These are phyloP conservation scores for Cynaeus angustus DNA, from an alignment of 2,888 invertebrate species.

Conservation along the genomic window DNA sequence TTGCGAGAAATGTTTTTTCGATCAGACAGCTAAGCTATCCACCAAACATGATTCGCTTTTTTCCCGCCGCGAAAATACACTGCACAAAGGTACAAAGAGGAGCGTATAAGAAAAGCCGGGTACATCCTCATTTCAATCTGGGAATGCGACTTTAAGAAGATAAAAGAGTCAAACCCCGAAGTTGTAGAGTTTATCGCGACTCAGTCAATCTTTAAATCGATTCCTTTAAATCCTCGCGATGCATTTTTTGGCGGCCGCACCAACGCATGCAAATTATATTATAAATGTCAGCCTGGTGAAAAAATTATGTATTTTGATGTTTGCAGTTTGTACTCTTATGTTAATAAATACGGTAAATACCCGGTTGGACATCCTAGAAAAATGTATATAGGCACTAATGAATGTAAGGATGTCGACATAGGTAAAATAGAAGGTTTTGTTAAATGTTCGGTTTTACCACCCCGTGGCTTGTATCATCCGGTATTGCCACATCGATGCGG, in stretches of 20 bases:
- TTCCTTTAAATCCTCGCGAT: background rate
- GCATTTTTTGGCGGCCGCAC: background rate
- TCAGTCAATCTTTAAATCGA: no score
- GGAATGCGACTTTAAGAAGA: background rate
- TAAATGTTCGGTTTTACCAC: no score
- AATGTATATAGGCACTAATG: no score
- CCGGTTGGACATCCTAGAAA: no score
- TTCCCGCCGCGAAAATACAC: background rate
- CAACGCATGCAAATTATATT: background rate
- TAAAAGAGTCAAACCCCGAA: no score
- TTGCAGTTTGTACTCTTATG: background rate
- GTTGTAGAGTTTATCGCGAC: no score
- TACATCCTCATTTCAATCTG: background rate
- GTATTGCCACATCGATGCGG: no score
- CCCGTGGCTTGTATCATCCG: no score
- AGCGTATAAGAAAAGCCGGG: background rate
- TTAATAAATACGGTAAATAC: background rate
- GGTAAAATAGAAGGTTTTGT: no score
- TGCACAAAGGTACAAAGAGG: conserved; percentile 5
- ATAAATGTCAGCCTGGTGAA: background rate
- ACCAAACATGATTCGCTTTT: background rate
- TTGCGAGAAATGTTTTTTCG: background rate
- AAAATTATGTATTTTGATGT: conserved; percentile 5
- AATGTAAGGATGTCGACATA: no score
- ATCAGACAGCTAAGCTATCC: background rate